Evolutionary conservation across 2,888 invertebrate genomes (phyloP), one percentile per base, ranked within the genome.

Genomic region (Rotaria macrura): DNA sequence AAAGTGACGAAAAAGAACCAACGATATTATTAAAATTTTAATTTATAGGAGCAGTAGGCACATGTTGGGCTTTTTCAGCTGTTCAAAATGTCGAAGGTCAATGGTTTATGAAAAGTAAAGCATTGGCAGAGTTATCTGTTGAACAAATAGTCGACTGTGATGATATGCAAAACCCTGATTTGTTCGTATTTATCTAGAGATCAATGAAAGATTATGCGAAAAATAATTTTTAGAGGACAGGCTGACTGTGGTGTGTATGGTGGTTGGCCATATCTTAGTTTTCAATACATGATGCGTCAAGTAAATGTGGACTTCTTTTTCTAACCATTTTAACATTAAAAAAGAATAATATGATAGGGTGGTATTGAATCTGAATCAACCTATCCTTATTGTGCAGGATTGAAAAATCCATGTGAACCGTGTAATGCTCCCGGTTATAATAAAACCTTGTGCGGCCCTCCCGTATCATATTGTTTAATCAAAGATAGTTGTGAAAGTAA

Each of bases 161-260:
- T 83, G 88, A 88, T 9, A 87, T 87, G 52, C 86, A 88, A 65
- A 89, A 89, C 84, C 79, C 87, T 6, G 79, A 84, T 54, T 55
- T 87, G 88, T 88, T 84, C 83, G 87, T 87, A 55, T 40, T 29
- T 57, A 47, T 29, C 10, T 57, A 57, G 20, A 14, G 52, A 52
- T 14, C 10, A 52, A 14, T 52, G 6, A 52, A 52, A 14, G 17
- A 52, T 52, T 9, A 52, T 52, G 3, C 17, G 52, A 17, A 52
- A 52, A 52, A 14, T 14, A 14, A 38, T 52, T 34, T 74, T 87
- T 87, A 47, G 85, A 34, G 84, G 47, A 88, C 85, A 88, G 43
- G 89, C 89, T 20, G 89, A 89, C 87, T 89, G 89, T 87, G 89
- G 89, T 4, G 88, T 89, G 23, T 89, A 89, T 87, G 89, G 89